Conservation (phyloP, 2,888 invertebrate species). For the Lasioglossum marginatum region DNA sequence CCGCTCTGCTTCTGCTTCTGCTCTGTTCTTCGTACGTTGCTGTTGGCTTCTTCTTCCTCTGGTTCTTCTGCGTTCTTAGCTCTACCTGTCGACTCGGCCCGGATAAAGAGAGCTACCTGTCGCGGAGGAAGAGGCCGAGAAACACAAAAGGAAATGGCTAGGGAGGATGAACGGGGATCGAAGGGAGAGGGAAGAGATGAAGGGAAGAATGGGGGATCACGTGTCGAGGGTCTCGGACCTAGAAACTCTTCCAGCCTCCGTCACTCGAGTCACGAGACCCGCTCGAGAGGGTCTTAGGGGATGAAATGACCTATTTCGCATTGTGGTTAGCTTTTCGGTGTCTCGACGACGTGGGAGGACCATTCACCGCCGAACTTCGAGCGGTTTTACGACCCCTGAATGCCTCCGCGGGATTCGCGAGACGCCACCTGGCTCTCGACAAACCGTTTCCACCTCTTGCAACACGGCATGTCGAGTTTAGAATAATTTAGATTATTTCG, state of each 20-base stretch:
- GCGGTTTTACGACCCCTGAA: not conserved
- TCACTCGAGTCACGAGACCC: slow-evolving; percentile 51
- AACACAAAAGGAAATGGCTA: slow-evolving; percentile 25
- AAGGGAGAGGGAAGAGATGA: not conserved
- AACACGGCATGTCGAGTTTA: not conserved
- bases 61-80: not conserved
- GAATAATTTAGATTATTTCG: not conserved
- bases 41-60: not conserved
- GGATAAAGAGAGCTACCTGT: slow-evolving; percentile 50
- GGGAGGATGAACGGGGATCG: slow-evolving; percentile 22
- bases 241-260: slow-evolving; percentile 54
- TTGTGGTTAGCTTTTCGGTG: slow-evolving; percentile 53
- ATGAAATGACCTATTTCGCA: slow-evolving; percentile 76
- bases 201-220: slow-evolving; percentile 31
- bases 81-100: slow-evolving; percentile 42
- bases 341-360: not conserved
- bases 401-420: not conserved
- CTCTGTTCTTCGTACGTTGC: not conserved
- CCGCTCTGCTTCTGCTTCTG: not conserved
- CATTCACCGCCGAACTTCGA: not conserved
- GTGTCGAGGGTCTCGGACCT: slow-evolving; percentile 50
- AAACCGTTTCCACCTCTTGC: not conserved
- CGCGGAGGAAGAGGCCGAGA: slow-evolving; percentile 25
- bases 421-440: not conserved
- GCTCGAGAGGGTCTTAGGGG: slow-evolving; percentile 59